Evolutionary conservation across 1,140 invertebrate genomes (phyloP).

Genomic region (Radopholus similis): DNA sequence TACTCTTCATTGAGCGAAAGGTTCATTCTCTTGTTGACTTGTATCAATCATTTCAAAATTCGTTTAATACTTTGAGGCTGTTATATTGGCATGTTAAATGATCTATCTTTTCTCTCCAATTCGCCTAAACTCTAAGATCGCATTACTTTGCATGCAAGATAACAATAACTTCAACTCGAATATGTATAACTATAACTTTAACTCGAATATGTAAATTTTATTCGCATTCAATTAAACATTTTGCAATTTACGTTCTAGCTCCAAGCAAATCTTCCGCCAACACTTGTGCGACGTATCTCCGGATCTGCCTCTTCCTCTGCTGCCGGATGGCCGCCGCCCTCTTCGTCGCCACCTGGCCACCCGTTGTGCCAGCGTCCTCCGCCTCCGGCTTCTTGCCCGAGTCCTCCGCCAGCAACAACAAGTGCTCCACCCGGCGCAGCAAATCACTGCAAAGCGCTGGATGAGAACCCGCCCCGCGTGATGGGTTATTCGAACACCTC

Average conservation of each 20-base stretch:
- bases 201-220: background rate
- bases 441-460: conserved; percentile 11
- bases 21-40: background rate
- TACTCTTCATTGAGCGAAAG: background rate
- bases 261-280: background rate
- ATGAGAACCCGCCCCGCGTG: background rate
- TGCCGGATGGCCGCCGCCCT: background rate
- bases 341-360: background rate
- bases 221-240: background rate
- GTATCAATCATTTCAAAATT: background rate
- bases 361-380: background rate
- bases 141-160: background rate
- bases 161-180: too few relatives aligned
- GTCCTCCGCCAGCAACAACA: conserved; percentile 13
- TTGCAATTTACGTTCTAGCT: background rate
- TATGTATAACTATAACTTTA: too few relatives aligned
- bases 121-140: background rate
- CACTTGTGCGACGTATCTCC: background rate
- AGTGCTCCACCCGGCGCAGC: conserved; percentile 4
- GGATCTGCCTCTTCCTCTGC: background rate
- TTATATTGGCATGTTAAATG: too few relatives aligned
- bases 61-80: too few relatives aligned
- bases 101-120: too few relatives aligned
- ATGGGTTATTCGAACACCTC: background rate
- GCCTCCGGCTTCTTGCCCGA: background rate